A percentile compares a stretch with the other conserved stretches of the same genome.
Evolutionary conservation across 2,888 invertebrate species (phyloP).

Genomic region (Diploptera punctata): DNA sequence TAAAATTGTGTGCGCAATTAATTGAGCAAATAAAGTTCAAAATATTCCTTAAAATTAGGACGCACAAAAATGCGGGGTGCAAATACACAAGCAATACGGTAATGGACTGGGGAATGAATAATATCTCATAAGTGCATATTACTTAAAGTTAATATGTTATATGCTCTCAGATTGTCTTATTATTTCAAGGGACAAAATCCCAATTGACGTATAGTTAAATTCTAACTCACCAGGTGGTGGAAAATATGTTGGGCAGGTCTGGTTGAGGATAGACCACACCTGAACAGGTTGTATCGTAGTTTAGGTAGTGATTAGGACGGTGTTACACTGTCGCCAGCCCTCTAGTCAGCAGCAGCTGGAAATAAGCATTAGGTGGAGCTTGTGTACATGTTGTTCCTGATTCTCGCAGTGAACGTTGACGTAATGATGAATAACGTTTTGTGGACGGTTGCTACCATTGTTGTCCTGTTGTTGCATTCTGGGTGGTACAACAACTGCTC

Average conservation of each 20-base stretch:
- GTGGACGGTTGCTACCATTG: constrained; percentile 58
- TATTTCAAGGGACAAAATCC: no score
- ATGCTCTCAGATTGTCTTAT: no score
- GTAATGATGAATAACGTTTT: constrained; percentile 72
- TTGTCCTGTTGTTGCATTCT: constrained; percentile 44
- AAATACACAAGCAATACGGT: no score
- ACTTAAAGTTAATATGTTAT: no score
- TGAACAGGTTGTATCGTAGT: constrained; percentile 11
- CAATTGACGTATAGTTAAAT: no score
- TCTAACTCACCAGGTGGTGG: constrained; percentile 20
- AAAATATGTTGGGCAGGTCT: constrained; percentile 5
- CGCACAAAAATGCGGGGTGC: no score
- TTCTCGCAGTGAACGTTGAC: constrained; percentile 66
- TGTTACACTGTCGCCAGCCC: constrained; percentile 17
- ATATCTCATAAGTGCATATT: no score
- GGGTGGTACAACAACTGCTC: constrained; percentile 44
- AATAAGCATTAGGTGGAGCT: constrained; percentile 40
- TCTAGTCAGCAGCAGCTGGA: constrained; percentile 27
- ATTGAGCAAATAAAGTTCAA: no score
- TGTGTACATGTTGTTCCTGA: constrained; percentile 52
- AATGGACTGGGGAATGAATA: no score
- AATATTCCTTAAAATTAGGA: no score
- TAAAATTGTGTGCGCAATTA: no score
- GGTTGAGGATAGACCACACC: constrained; percentile 2
- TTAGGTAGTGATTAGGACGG: constrained; percentile 21